A percentile compares a stretch with the other conserved stretches of the same genome.
phyloP scores from a whole-genome alignment of 2,888 invertebrate species.

The Gymnosoma rotundatum region DNA sequence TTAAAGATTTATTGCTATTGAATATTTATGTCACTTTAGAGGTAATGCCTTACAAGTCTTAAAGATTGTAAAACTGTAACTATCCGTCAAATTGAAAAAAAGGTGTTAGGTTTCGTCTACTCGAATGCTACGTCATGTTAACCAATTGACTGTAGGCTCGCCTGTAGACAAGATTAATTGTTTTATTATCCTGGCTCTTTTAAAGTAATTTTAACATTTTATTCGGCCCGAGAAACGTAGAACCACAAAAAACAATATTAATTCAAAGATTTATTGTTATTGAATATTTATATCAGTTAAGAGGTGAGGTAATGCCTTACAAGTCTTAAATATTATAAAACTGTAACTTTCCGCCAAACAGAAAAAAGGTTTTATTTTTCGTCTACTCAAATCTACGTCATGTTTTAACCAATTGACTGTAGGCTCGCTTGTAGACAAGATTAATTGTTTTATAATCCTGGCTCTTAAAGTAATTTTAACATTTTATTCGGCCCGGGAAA shows the following conservation, averaged over 20 bases:
- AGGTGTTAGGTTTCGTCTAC: constrained; percentile 64
- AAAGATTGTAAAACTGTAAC: neutral
- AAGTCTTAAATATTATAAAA: neutral
- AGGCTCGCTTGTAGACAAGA: constrained; percentile 80
- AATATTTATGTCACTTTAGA: too few relatives aligned
- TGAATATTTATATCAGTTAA: too few relatives aligned
- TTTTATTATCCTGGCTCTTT: constrained; percentile 80
- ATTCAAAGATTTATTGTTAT: too few relatives aligned
- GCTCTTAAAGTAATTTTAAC: constrained; percentile 72
- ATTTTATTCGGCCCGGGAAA: constrained; percentile 77
- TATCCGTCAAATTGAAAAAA: neutral
- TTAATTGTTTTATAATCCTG: constrained; percentile 79
- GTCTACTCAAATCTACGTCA: constrained; percentile 76
- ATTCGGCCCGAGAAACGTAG: constrained; percentile 79
- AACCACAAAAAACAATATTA: constrained; percentile 70
- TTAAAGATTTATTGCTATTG: too few relatives aligned
- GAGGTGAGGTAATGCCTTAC: neutral
- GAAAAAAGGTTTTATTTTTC: neutral
- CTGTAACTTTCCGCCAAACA: neutral
- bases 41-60: too few relatives aligned
- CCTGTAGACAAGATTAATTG: constrained; percentile 78
- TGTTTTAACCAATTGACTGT: constrained; percentile 73
- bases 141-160: constrained; percentile 76
- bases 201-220: constrained; percentile 68
- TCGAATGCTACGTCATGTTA: constrained; percentile 75